Conservation (phyloP, 1,140 invertebrate species). For the Trichoplusia ni region DNA sequence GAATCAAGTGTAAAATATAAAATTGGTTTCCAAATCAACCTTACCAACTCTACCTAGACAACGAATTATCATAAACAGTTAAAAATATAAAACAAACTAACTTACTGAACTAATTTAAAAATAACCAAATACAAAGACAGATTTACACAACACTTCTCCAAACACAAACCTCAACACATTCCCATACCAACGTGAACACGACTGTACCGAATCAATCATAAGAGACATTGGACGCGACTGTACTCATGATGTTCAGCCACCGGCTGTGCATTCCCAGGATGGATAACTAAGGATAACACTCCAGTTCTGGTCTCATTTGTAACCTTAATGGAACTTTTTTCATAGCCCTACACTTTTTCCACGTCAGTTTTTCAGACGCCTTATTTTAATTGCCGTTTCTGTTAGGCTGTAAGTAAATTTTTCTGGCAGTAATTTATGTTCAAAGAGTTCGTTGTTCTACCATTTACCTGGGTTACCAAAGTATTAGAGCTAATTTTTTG, state of each 20-base stretch:
- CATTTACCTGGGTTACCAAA: too few species aligned
- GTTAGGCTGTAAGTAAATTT: conserved; percentile 35
- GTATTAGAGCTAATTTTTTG: too few species aligned
- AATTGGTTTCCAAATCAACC: too few species aligned
- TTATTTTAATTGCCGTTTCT: conserved; percentile 56
- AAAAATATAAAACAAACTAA: too few species aligned
- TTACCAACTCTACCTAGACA: too few species aligned
- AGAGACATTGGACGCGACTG: conserved; percentile 9
- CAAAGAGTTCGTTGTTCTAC: neutral
- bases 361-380: conserved; percentile 53
- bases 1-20: too few species aligned
- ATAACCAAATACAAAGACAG: too few species aligned
- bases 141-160: too few species aligned
- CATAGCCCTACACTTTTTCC: conserved; percentile 64
- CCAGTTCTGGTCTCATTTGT: conserved; percentile 67
- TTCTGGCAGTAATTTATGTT: conserved; percentile 24
- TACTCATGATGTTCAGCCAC: conserved; percentile 14
- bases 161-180: neutral
- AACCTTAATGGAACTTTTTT: conserved; percentile 72
- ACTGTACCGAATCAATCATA: conserved; percentile 29
- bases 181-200: conserved; percentile 18
- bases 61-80: too few species aligned
- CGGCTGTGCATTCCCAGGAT: conserved; percentile 51
- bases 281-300: conserved; percentile 57
- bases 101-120: too few species aligned